Conservation (phyloP, 2,888 invertebrate genomes). For the Galerucella pusilla region DNA sequence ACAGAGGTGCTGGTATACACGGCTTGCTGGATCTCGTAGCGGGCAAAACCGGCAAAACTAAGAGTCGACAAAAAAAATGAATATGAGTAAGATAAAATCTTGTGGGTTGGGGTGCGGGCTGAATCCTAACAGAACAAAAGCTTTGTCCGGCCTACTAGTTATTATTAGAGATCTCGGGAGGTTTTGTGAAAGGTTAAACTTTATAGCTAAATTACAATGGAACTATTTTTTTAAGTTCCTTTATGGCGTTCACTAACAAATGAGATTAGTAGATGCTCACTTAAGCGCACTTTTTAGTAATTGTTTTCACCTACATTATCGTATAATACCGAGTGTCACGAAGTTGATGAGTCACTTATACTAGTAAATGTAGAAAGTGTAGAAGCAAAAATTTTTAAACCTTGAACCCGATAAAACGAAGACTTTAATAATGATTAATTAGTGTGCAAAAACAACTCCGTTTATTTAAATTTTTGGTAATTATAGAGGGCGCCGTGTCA, state of each 20-base stretch:
- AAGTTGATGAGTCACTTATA: background rate
- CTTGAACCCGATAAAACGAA: no score
- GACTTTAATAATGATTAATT: no score
- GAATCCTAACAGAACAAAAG: slow-evolving; percentile 63
- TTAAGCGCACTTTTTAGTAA: slow-evolving; percentile 29
- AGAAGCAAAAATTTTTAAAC: background rate
- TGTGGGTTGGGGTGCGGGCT: slow-evolving; percentile 64
- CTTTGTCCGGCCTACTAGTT: slow-evolving; percentile 63
- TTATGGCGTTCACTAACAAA: slow-evolving; percentile 46
- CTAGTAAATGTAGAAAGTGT: background rate
- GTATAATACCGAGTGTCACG: slow-evolving; percentile 4
- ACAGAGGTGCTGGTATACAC: slow-evolving; percentile 65
- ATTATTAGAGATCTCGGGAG: slow-evolving; percentile 62
- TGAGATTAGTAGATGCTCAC: slow-evolving; percentile 46
- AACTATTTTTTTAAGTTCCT: slow-evolving; percentile 57
- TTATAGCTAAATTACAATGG: slow-evolving; percentile 63
- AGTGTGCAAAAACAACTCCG: no score
- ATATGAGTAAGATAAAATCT: slow-evolving; percentile 65
- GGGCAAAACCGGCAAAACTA: slow-evolving; percentile 66
- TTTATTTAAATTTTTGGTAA: no score
- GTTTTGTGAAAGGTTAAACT: slow-evolving; percentile 62
- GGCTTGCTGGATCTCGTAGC: slow-evolving; percentile 64
- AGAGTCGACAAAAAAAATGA: slow-evolving; percentile 65
- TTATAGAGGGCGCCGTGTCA: no score
- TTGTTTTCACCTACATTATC: slow-evolving; percentile 20